These are phyloP conservation scores for Agrochola lychnidis DNA, from an alignment of 2,888 invertebrate genomes.

Conservation along the genomic window DNA sequence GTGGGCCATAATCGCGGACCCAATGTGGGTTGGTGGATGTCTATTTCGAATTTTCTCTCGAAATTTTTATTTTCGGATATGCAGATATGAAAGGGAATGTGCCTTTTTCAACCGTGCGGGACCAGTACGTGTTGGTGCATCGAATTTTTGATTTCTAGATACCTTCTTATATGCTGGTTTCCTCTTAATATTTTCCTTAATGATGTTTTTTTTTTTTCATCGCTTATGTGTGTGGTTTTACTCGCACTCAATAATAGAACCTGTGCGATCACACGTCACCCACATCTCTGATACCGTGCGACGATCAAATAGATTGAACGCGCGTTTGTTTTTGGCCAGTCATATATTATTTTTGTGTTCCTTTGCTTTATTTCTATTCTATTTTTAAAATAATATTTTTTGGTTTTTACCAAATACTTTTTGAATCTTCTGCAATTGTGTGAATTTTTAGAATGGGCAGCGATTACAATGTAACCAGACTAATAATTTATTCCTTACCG, in stretches of 20 bases:
- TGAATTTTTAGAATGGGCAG: too few species aligned
- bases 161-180: not conserved
- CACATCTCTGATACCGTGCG: slow-evolving; percentile 5
- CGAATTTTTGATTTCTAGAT: not conserved
- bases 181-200: not conserved
- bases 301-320: slow-evolving; percentile 25
- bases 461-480: not conserved
- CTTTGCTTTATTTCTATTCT: slow-evolving; percentile 1
- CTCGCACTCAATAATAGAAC: slow-evolving; percentile 12
- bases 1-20: not conserved
- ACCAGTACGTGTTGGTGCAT: not conserved
- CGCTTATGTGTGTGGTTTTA: not conserved
- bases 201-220: not conserved
- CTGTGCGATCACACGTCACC: not conserved
- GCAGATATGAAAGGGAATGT: not conserved
- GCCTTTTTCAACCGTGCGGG: not conserved
- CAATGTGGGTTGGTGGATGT: too few species aligned
- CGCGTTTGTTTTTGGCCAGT: slow-evolving; percentile 15
- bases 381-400: not conserved
- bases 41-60: too few species aligned
- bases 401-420: not conserved
- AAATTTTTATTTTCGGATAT: not conserved
- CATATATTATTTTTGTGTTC: not conserved
- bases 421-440: not conserved
- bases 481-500: not conserved